Evolutionary conservation across 2,888 invertebrate species (phyloP).

Genomic region (Drosophila tanythrix): DNA sequence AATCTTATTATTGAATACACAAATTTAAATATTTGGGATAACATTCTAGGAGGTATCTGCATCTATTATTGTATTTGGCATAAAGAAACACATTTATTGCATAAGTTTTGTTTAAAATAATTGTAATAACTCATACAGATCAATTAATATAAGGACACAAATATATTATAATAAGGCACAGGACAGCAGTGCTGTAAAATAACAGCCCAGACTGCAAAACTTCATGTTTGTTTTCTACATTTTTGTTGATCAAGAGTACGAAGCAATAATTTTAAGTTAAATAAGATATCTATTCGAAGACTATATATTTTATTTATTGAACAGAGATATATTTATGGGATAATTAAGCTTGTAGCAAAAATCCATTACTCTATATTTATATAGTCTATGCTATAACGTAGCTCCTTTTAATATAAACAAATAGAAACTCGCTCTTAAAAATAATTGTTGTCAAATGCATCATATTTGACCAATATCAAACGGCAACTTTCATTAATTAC

Average conservation of each 20-base stretch:
- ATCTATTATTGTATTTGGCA: background rate
- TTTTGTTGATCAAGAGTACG: background rate
- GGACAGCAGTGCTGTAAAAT: background rate
- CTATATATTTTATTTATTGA: background rate
- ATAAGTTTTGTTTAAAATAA: background rate
- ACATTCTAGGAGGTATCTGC: background rate
- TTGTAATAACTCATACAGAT: background rate
- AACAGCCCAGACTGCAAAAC: background rate
- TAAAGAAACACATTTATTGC: background rate
- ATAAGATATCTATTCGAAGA: background rate
- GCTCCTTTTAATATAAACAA: background rate
- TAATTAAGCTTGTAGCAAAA: background rate
- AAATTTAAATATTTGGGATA: background rate
- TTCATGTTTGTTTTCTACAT: background rate
- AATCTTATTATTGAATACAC: background rate
- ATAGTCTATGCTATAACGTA: background rate
- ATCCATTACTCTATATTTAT: background rate
- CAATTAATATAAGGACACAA: background rate
- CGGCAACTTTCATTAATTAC: constrained; percentile 1
- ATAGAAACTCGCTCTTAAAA: background rate
- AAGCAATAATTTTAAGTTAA: background rate
- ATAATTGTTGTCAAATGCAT: background rate
- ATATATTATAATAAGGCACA: background rate
- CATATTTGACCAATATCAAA: background rate
- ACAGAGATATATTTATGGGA: background rate